Base-by-base conservation (phyloP, 2,113 vertebrate species). In the Gasterosteus aculeatus region DNA sequence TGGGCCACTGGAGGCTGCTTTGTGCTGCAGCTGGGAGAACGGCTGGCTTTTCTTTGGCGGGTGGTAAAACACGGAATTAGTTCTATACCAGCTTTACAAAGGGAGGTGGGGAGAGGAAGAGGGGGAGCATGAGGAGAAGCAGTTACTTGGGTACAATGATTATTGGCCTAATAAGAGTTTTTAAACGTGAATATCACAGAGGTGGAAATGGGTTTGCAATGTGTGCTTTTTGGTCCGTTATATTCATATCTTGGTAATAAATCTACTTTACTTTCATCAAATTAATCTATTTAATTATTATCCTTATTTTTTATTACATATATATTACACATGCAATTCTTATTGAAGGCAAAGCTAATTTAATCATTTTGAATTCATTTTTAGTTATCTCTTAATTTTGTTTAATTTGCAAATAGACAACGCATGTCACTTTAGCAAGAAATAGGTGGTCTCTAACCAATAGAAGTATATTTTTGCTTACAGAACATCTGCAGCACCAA, bases 81-180 rank as follows among this genome's bases (percentile, higher is more conserved):
- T 80, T 72, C 86, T 82, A 26, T 26, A 69, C 77, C 84, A 83
- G 81, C 93, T 94, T 89, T 89, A 76, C 54, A 62, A 83, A 77
- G 31, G 70, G 53, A 88, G 6, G 62, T 65, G 54, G 26, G 33
- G 7, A 53, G 44, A 26, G 14, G 39, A 18, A 47, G 61, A 72
- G 6, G 72, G 82, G 70, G 70, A 72, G 38, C 39, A 68, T 83
- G 66, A 80, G 72, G 53, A 85, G 62, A 29, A 77, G 62, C n/a
- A 53, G 69, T 62, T 83, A 73, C 4, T 69, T 42, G 42, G 19
- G 59, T 67, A 41, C 10, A 6, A 18, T 22, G 12, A 46, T 64
- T 41, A 64, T 58, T 33, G 16, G 65, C 11, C 56, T 63, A 3
- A 38, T 39, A 26, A 60, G 12, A 49, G 15, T 26, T 47, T 57